phyloP scores from a whole-genome alignment of 2,888 invertebrate species.

The Cetonia aurata region DNA sequence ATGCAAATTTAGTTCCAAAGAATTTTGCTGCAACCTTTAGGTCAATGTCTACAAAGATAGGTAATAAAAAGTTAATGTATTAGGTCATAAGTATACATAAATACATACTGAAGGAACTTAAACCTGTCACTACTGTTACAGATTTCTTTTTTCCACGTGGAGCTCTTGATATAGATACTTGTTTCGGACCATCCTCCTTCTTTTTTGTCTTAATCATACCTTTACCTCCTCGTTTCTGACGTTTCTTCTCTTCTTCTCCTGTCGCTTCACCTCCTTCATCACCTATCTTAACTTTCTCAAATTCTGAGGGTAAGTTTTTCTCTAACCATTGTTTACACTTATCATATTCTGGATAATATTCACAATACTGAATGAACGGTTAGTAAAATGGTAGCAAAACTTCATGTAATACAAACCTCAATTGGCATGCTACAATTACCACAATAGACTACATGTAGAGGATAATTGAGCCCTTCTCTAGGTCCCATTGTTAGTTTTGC shows the following conservation, averaged over 20 bases:
- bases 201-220: constrained; percentile 96
- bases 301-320: constrained; percentile 92
- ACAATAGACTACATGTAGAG: constrained; percentile 88
- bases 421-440: constrained; percentile 96
- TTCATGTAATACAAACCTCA: constrained; percentile 72
- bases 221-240: constrained; percentile 97
- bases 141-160: constrained; percentile 99
- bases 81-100: not conserved
- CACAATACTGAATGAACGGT: constrained; percentile 82
- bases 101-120: constrained; percentile 88
- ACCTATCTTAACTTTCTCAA: constrained; percentile 87
- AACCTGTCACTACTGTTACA: constrained; percentile 96
- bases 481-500: constrained; percentile 74
- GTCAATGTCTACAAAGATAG: constrained; percentile 85
- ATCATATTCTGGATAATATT: constrained; percentile 97
- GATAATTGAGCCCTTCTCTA: constrained; percentile 78
- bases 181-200: constrained; percentile 90
- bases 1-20: constrained; percentile 97
- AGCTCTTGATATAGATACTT: constrained; percentile 87
- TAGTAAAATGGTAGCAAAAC: not conserved
- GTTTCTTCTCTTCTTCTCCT: constrained; percentile 92
- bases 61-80: constrained; percentile 49
- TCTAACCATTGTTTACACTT: constrained; percentile 98
- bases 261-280: constrained; percentile 77
- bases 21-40: constrained; percentile 97